Percentiles rank a stretch among this genome's conserved stretches.
Conservation (phyloP, 2,888 invertebrate species). For the Dioctria rufipes region DNA sequence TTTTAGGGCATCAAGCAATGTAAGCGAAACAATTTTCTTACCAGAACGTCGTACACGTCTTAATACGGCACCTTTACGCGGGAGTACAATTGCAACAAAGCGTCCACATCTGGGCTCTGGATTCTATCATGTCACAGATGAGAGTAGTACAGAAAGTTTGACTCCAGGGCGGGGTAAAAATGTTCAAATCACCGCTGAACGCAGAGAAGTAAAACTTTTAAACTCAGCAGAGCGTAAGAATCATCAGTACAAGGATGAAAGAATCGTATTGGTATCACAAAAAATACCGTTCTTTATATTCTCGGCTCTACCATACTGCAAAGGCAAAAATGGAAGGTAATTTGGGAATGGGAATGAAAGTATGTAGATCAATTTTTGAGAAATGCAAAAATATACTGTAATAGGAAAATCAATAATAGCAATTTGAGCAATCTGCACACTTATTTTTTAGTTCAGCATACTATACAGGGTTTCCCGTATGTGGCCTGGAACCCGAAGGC, state of each 20-base stretch:
- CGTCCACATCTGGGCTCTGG: slow-evolving; percentile 64
- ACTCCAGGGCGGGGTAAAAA: slow-evolving; percentile 72
- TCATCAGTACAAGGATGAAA: slow-evolving; percentile 83
- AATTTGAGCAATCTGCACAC: background rate
- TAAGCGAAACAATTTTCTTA: slow-evolving; percentile 63
- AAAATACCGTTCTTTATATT: slow-evolving; percentile 89
- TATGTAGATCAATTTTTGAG: background rate
- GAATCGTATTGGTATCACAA: slow-evolving; percentile 85
- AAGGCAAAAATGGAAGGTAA: slow-evolving; percentile 78
- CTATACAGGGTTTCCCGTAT: no score
- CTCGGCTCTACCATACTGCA: slow-evolving; percentile 89
- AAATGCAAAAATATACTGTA: no score
- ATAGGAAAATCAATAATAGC: no score
- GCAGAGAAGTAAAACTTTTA: slow-evolving; percentile 76
- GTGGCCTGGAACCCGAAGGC: no score
- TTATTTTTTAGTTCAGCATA: no score
- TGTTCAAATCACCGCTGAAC: slow-evolving; percentile 71
- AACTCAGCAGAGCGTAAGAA: slow-evolving; percentile 74
- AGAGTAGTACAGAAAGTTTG: slow-evolving; percentile 87
- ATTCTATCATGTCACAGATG: slow-evolving; percentile 68
- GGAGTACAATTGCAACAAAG: slow-evolving; percentile 30
- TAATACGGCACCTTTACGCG: slow-evolving; percentile 66
- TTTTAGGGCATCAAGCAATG: slow-evolving; percentile 72
- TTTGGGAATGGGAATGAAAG: slow-evolving; percentile 57
- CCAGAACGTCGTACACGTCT: slow-evolving; percentile 69